Base-by-base conservation (phyloP, 2,797 vertebrate genomes). In the Gila robusta region DNA sequence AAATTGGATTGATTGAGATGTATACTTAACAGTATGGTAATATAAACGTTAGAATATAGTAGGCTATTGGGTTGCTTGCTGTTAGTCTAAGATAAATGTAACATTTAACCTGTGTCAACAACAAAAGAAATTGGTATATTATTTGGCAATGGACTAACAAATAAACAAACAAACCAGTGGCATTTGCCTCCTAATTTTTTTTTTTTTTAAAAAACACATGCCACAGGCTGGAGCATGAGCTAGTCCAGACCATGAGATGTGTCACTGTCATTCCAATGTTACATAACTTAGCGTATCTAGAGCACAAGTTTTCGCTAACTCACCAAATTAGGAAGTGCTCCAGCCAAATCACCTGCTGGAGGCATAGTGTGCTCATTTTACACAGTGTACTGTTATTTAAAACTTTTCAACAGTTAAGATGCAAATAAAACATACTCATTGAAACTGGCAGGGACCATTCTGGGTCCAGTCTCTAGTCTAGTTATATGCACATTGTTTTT, bases 231-330 rank as follows among this genome's bases (percentile, higher is more conserved):
- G 23, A 52, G 4, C 66, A 3, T 35, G 39, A 4, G 28, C 62
- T 47, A 19, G 71, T 56, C 11, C 26, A 49, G 76, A 71, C 35
- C 47, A 9, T 76, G 44, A 84, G 26, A 78, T 69, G 44, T 47
- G n/a, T 37, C 52, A 47, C 67, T 47, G 17, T 49, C 54, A 59
- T 77, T 87, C 37, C 90, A 89, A 89, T 91, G 94, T 93, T 94
- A 93, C 85, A 89, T 79, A 86, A 92, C 89, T 89, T 72, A 64
- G 88, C 88, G 87, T 81, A 90, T 91, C 90, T 79, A 82, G 89
- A 92, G 92, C 89, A 91, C 92, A 93, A 93, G 92, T 91, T 93
- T 92, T 86, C 17, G 88, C 91, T 93, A 94, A 91, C 90, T 92
- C 90, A 89, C 85, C 66, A 88, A 87, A 91, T 86, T 91, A 88